phyloP scores from a whole-genome alignment of 2,113 vertebrate genomes.

The Cyphomyrus discorhynchus region DNA sequence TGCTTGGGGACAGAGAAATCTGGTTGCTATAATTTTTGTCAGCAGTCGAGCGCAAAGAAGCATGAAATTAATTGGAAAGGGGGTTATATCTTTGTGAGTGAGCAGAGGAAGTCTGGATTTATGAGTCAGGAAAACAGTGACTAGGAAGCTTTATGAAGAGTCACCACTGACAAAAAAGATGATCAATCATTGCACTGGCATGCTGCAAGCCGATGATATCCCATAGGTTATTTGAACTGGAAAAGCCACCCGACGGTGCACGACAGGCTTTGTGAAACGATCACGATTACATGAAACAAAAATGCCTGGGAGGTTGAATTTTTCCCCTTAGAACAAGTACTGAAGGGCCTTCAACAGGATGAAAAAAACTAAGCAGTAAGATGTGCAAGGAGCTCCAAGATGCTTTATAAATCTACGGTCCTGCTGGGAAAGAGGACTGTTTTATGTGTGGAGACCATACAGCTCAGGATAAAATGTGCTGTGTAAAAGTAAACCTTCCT shows the following conservation, averaged over 20 bases:
- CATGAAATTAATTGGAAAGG: neutral
- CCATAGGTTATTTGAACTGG: neutral
- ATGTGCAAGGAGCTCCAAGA: neutral
- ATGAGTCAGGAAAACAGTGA: neutral
- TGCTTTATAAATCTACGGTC: neutral
- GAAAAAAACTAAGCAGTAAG: neutral
- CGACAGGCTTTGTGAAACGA: neutral
- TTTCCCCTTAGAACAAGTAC: neutral
- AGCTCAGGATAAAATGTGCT: neutral
- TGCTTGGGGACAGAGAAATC: neutral
- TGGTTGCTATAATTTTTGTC: neutral
- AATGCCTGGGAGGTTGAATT: neutral
- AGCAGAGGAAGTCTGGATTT: neutral
- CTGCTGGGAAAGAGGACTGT: neutral
- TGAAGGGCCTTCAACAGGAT: neutral
- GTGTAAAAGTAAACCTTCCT: neutral
- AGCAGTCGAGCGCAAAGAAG: neutral
- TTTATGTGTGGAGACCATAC: neutral
- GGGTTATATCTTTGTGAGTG: neutral
- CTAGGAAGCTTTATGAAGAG: neutral
- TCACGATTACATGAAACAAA: neutral
- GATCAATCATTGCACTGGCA: neutral
- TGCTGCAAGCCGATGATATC: neutral
- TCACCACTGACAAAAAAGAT: neutral
- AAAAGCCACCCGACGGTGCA: neutral